These are phyloP conservation scores for Rhynchomys soricoides DNA, from an alignment of 2,113 vertebrate genomes.

Conservation along the genomic window DNA sequence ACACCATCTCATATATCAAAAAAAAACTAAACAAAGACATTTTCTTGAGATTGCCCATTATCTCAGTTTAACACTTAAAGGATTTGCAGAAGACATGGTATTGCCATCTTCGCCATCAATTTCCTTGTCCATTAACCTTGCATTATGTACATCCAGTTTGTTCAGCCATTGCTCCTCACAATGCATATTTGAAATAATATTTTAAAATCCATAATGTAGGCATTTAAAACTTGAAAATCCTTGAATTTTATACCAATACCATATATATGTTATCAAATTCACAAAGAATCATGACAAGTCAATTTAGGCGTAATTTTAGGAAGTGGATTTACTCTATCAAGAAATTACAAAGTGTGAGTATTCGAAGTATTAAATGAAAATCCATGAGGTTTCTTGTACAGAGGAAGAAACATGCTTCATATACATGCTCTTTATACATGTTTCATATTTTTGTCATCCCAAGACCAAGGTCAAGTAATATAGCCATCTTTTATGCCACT, in stretches of 20 bases:
- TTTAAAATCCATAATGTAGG: background rate
- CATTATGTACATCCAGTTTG: background rate
- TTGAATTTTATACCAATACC: too few relatives aligned
- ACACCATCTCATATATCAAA: background rate
- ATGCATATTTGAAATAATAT: background rate
- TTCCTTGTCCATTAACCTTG: background rate
- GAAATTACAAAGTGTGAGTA: background rate
- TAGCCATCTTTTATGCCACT: slow-evolving; percentile 32
- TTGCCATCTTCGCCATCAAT: background rate
- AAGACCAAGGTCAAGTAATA: slow-evolving; percentile 35
- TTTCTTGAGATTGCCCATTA: background rate
- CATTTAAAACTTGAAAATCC: background rate
- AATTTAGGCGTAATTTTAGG: background rate
- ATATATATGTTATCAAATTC: too few relatives aligned
- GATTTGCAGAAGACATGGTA: background rate
- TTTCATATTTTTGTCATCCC: background rate
- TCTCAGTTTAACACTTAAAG: background rate
- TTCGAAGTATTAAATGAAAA: slow-evolving; percentile 39
- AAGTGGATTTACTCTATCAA: background rate
- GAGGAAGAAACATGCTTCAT: too few relatives aligned
- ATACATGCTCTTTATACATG: background rate
- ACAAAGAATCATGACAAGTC: background rate
- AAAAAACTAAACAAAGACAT: background rate
- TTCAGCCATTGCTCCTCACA: background rate
- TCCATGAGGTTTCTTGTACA: background rate